Conservation (phyloP, 2,888 invertebrate genomes). For the Leptura quadrifasciata region DNA sequence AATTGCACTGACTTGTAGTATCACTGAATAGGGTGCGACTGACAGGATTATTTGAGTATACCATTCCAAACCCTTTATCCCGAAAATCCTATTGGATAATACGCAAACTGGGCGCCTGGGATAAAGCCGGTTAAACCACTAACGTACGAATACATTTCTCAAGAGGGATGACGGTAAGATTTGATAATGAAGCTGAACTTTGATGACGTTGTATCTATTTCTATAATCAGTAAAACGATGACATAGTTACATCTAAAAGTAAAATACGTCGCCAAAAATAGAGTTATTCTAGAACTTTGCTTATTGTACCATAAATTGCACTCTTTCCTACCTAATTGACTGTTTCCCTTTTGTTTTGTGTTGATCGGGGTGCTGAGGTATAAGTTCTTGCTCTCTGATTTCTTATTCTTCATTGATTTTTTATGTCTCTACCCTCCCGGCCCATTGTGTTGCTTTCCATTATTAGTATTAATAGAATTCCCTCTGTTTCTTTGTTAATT, state of each 20-base stretch:
- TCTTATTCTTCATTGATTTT: not conserved
- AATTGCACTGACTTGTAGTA: constrained; percentile 42
- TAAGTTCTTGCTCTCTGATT: not conserved
- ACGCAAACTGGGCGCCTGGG: constrained; percentile 64
- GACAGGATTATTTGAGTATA: constrained; percentile 67
- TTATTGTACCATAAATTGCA: not conserved
- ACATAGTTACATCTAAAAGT: no score
- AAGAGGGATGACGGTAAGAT: not conserved
- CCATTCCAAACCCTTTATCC: constrained; percentile 63
- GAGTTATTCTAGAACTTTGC: no score
- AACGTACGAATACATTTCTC: constrained; percentile 4
- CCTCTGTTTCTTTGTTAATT: not conserved
- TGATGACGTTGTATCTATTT: no score
- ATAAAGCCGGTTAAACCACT: constrained; percentile 41
- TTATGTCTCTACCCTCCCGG: not conserved
- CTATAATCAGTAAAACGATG: no score
- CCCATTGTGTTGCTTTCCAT: not conserved
- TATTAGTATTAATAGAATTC: not conserved
- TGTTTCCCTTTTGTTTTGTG: not conserved
- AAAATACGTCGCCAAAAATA: no score
- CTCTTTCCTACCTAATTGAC: not conserved
- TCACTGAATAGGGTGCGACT: constrained; percentile 57
- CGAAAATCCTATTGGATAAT: constrained; percentile 66
- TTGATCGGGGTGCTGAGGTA: not conserved
- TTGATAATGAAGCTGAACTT: not conserved